Conservation (phyloP, 2,113 vertebrate genomes). For the Corythornis cristatus region DNA sequence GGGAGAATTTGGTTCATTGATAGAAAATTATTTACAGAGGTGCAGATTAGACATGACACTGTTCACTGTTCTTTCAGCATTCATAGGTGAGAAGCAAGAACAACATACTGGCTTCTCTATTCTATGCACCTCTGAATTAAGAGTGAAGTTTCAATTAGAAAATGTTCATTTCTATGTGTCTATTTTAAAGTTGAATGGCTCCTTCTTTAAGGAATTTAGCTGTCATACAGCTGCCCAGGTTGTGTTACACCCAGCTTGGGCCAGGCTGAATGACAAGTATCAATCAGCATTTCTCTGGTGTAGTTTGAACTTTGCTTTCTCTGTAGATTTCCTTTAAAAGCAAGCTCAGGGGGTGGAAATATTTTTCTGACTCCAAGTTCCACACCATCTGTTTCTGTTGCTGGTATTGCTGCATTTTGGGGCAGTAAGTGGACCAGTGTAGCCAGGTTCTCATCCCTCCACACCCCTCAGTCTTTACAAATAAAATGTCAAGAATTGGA, state of each 20-base stretch:
- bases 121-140: not conserved
- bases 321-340: not conserved
- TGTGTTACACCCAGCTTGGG: not conserved
- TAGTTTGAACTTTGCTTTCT: not conserved
- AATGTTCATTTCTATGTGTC: not conserved
- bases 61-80: not conserved
- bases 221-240: not conserved
- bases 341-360: not conserved
- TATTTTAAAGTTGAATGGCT: not conserved
- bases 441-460: not conserved
- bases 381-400: not conserved
- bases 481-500: not conserved
- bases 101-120: not conserved
- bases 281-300: not conserved
- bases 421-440: not conserved
- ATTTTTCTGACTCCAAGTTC: not conserved
- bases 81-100: not conserved
- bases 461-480: not conserved
- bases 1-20: rapidly evolving
- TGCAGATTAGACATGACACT: not conserved
- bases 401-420: not conserved
- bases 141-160: not conserved
- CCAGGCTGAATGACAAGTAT: not conserved
- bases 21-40: not conserved
- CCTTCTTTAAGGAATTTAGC: not conserved